Conservation (phyloP, 2,888 invertebrate genomes). For the Phengaris alcon region DNA sequence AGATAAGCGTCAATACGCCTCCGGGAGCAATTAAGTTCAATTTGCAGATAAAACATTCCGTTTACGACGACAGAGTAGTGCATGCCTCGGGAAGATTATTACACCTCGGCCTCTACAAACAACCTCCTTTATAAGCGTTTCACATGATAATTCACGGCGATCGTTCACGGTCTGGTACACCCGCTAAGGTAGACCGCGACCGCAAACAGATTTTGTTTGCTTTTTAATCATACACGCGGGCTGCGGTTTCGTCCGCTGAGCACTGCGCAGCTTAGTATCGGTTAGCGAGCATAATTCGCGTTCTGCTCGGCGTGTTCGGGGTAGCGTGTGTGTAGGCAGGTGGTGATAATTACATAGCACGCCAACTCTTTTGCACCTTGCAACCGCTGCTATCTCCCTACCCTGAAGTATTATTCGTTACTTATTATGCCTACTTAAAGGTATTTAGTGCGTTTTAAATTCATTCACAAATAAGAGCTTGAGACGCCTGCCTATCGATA, state of each 20-base stretch:
- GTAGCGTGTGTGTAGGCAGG: constrained; percentile 65
- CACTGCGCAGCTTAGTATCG: constrained; percentile 58
- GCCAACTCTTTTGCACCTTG: constrained; percentile 76
- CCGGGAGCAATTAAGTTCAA: constrained; percentile 54
- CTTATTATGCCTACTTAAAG: not conserved
- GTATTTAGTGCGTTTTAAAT: not conserved
- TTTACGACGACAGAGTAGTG: constrained; percentile 54
- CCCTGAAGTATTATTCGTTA: constrained; percentile 32
- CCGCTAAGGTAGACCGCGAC: constrained; percentile 71
- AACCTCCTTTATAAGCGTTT: constrained; percentile 68
- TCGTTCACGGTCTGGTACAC: constrained; percentile 76
- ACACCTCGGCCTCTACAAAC: constrained; percentile 66
- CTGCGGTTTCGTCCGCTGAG: constrained; percentile 60
- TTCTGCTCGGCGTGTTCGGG: constrained; percentile 65
- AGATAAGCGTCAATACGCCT: constrained; percentile 45
- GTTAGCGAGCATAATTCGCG: constrained; percentile 54
- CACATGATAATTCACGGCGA: constrained; percentile 73
- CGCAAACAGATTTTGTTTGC: constrained; percentile 73
- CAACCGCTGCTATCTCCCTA: constrained; percentile 45
- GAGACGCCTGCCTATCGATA: no score
- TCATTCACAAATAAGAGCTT: not conserved
- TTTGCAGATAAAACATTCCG: constrained; percentile 61
- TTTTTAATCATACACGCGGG: constrained; percentile 65
- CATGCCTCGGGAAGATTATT: constrained; percentile 56
- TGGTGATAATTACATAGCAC: constrained; percentile 71